Conservation (phyloP, 2,888 invertebrate genomes). For the Andrena trimmerana region DNA sequence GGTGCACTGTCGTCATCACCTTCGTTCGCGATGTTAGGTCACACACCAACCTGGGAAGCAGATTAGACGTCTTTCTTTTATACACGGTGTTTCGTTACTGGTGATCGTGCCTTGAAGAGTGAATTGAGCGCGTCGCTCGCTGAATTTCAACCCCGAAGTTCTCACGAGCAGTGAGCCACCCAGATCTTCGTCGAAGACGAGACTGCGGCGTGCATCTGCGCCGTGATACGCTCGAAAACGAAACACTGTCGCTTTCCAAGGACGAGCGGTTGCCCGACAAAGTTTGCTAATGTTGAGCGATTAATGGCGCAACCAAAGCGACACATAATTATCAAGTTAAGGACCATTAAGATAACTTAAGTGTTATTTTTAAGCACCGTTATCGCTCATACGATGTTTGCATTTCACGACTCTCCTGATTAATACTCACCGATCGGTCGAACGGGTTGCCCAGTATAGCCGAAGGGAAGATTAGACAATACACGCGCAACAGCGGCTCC, state of each 20-base stretch:
- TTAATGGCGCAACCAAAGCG: conserved; percentile 1
- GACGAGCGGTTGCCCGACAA: neutral
- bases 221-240: conserved; percentile 7
- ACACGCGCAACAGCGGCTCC: neutral
- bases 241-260: conserved; percentile 20
- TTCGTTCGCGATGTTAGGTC: conserved; percentile 45
- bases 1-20: conserved; percentile 47
- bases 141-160: neutral
- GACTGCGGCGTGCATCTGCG: conserved; percentile 6
- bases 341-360: conserved; percentile 19
- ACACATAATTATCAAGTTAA: conserved; percentile 17
- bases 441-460: neutral
- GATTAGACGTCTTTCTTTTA: conserved; percentile 28
- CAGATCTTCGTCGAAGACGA: conserved; percentile 19
- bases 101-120: neutral
- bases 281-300: conserved; percentile 15
- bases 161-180: conserved; percentile 12
- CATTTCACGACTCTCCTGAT: neutral
- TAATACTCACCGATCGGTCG: neutral
- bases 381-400: conserved; percentile 13
- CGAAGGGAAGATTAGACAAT: neutral
- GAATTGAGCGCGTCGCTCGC: neutral
- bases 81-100: neutral
- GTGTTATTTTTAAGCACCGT: conserved; percentile 20
- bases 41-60: conserved; percentile 26